These are phyloP conservation scores for Heliconius erato DNA, from an alignment of 2,888 invertebrate species.

Conservation along the genomic window DNA sequence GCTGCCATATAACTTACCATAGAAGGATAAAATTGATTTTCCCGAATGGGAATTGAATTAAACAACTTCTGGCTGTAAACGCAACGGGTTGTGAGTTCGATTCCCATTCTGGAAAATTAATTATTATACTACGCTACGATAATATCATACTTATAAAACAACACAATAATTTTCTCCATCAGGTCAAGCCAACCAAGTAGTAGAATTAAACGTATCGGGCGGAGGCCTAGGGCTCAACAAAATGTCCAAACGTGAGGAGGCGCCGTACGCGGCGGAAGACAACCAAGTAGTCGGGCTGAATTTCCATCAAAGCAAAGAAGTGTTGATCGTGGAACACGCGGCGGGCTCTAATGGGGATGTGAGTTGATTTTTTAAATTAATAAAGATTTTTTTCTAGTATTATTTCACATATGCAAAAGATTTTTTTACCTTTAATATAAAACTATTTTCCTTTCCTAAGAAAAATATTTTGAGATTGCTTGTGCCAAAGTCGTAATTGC, in stretches of 20 bases:
- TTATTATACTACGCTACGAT: background rate
- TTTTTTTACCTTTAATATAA: too few species aligned
- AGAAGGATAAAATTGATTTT: too few species aligned
- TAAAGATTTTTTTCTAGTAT: background rate
- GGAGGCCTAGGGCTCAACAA: conserved; percentile 93
- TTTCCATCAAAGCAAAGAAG: conserved; percentile 96
- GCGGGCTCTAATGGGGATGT: conserved; percentile 83
- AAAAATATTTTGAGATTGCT: too few species aligned
- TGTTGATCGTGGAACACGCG: conserved; percentile 91
- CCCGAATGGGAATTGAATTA: too few species aligned
- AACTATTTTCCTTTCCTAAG: too few species aligned
- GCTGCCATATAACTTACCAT: too few species aligned
- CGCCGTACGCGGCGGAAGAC: conserved; percentile 94
- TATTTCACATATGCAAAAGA: too few species aligned
- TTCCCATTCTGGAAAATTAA: too few species aligned
- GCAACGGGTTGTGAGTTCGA: too few species aligned
- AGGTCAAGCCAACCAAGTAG: conserved; percentile 86
- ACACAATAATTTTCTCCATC: background rate
- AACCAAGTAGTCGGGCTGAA: conserved; percentile 94
- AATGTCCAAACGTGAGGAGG: conserved; percentile 93
- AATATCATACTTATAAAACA: background rate
- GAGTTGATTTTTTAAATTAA: conserved; percentile 52
- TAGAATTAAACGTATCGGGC: conserved; percentile 90
- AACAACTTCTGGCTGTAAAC: too few species aligned
- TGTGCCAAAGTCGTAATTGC: too few species aligned